Base-by-base conservation (phyloP, 2,888 invertebrate genomes). In the Macrophya annulata region DNA sequence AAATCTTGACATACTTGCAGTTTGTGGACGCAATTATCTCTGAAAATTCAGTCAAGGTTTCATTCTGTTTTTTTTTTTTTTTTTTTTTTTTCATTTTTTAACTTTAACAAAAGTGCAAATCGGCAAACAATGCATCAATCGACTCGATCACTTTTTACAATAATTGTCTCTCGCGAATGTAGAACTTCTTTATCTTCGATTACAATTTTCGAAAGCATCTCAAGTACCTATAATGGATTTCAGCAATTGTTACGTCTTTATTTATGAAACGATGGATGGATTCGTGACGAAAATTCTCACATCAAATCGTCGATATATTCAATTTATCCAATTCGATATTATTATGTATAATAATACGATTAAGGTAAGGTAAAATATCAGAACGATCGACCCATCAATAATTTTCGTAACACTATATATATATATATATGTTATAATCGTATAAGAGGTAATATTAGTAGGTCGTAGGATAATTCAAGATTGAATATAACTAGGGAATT, bases 361-460 rank as follows among this genome's bases (percentile, higher is more conserved):
- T n/a, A 55, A 8, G 55, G 55, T n/a, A 8, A 55, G 55, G 55
- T 55, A 55, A 55, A 62, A 25, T 62, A 10, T 25, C 62, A 5
- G 21, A 62, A 62, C 10, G 62, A 62, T 12, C 9, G 21, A 21
- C 4, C 25, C 25, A 62, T 62, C 25, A 21, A 62, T 62, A 21
- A 62, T 62, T 62, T 62, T 62, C 62, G 62, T 62, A 62, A 31
- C 62, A 62, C 62, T 62, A 62, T 62, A 62, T n/a, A n/a, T n/a
- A n/a, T n/a, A n/a, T n/a, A n/a, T n/a, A n/a, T n/a, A n/a, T n/a
- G n/a, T 25, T 62, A 62, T 62, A 25, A 62, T 31, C 25, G 62
- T 31, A 31, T 31, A 31, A 25, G 2, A 62, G 62, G 62, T 62
- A 31, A 62, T 21, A 62, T 62, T 62, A 25, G 25, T 62, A 4